Evolutionary conservation across 1,140 invertebrate species (phyloP).

Genomic region (Octopus bimaculoides): DNA sequence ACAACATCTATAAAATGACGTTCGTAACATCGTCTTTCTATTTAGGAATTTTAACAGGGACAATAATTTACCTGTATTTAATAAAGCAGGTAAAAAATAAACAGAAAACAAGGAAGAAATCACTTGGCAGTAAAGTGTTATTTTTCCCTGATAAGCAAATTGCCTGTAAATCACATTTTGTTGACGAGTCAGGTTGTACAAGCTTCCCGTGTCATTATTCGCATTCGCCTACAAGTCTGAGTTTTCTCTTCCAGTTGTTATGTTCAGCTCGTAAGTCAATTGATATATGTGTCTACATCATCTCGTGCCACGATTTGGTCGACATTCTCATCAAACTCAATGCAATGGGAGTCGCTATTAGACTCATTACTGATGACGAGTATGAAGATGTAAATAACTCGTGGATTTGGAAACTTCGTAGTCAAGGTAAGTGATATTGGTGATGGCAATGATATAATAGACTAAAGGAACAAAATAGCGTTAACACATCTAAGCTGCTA

Average conservation of each 20-base stretch:
- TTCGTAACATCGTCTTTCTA: too few species aligned
- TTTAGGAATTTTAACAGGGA: too few species aligned
- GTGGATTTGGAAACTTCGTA: slow-evolving; percentile 62
- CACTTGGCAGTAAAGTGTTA: slow-evolving; percentile 38
- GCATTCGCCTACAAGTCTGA: slow-evolving; percentile 49
- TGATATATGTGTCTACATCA: slow-evolving; percentile 71
- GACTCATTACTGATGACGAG: slow-evolving; percentile 67
- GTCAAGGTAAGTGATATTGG: slow-evolving; percentile 58
- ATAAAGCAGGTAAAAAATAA: too few species aligned
- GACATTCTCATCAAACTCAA: slow-evolving; percentile 64
- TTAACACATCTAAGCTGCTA: too few species aligned
- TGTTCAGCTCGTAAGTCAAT: slow-evolving; percentile 62
- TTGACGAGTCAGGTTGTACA: slow-evolving; percentile 41
- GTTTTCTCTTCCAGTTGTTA: slow-evolving; percentile 56
- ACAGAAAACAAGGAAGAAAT: too few species aligned
- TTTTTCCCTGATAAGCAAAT: slow-evolving; percentile 53
- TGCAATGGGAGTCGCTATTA: slow-evolving; percentile 63
- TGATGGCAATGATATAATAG: neutral
- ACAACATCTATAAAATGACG: too few species aligned
- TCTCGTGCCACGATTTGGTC: slow-evolving; percentile 65
- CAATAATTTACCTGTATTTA: too few species aligned
- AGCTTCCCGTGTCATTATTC: slow-evolving; percentile 45
- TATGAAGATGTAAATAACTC: slow-evolving; percentile 62
- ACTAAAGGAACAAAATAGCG: neutral
- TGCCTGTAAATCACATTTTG: slow-evolving; percentile 48